Conservation (phyloP, 2,113 vertebrate genomes). For the Anolis carolinensis region DNA sequence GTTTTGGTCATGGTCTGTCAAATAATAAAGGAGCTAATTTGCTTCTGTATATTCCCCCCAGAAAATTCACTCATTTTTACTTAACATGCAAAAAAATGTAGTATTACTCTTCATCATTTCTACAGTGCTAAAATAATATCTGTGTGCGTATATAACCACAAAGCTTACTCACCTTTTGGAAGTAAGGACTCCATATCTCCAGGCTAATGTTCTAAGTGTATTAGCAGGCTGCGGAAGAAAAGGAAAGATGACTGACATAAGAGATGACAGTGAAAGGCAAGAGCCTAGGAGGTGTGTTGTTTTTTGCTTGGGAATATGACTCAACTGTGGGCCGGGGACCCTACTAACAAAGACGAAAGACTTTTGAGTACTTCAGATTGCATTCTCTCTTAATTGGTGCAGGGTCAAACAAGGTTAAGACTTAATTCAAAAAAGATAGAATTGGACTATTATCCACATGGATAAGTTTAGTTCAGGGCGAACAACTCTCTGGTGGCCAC, state of each 20-base stretch:
- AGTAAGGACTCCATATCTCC: neutral
- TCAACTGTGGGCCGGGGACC: neutral
- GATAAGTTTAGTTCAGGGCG: too few relatives aligned
- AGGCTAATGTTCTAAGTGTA: neutral
- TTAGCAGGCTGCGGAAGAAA: neutral
- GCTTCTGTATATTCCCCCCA: neutral
- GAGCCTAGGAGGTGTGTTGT: neutral
- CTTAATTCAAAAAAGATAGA: neutral
- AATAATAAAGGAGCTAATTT: conserved; percentile 7
- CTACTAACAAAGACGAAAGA: too few relatives aligned
- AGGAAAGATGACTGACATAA: neutral
- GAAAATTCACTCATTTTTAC: neutral
- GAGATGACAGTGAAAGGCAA: neutral
- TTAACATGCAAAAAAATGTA: neutral
- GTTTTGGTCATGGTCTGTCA: neutral
- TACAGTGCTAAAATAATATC: neutral
- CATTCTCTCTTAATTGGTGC: too few relatives aligned
- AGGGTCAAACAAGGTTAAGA: too few relatives aligned
- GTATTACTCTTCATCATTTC: neutral
- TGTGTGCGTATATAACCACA: neutral
- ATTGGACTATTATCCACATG: neutral
- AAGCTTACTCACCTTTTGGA: neutral
- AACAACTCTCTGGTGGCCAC: too few relatives aligned
- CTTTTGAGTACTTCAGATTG: neutral
- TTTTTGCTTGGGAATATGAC: fast-evolving